Percentiles rank a stretch among this genome's conserved stretches.
Evolutionary conservation across 2,888 invertebrate genomes (phyloP).

Genomic region (Germaria angustata): DNA sequence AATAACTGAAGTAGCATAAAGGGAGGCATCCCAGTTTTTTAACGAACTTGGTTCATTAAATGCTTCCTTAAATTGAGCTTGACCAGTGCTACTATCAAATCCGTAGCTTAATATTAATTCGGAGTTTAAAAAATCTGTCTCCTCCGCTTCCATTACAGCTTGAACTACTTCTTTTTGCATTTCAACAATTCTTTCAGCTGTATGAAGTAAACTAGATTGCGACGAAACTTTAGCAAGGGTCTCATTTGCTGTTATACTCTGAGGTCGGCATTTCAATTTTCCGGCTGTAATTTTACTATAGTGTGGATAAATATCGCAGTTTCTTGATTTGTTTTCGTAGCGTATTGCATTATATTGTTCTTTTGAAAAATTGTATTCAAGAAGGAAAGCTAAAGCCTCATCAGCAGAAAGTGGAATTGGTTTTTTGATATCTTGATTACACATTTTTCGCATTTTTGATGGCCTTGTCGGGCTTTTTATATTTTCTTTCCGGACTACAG

Average conservation of each 20-base stretch:
- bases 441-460: background rate
- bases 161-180: slow-evolving; percentile 17
- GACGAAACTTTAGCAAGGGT: slow-evolving; percentile 12
- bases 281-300: slow-evolving; percentile 1
- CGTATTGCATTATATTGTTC: slow-evolving; percentile 2
- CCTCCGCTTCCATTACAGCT: slow-evolving; percentile 36
- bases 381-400: background rate
- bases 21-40: background rate
- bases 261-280: slow-evolving; percentile 24
- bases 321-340: background rate
- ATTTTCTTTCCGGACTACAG: background rate
- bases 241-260: slow-evolving; percentile 23
- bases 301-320: background rate
- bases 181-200: slow-evolving; percentile 35
- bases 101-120: slow-evolving; percentile 44
- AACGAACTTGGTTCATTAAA: slow-evolving; percentile 24
- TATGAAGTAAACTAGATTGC: slow-evolving; percentile 8
- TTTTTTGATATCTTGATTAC: background rate
- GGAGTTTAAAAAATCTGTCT: slow-evolving; percentile 19
- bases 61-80: slow-evolving; percentile 7
- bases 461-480: background rate
- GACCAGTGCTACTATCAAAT: slow-evolving; percentile 28
- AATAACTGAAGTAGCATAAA: background rate
- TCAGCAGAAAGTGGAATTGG: slow-evolving; percentile 1
- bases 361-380: background rate